Evolutionary conservation across 2,888 invertebrate species (phyloP).

Genomic region (Rhimphoctona megacephalus): DNA sequence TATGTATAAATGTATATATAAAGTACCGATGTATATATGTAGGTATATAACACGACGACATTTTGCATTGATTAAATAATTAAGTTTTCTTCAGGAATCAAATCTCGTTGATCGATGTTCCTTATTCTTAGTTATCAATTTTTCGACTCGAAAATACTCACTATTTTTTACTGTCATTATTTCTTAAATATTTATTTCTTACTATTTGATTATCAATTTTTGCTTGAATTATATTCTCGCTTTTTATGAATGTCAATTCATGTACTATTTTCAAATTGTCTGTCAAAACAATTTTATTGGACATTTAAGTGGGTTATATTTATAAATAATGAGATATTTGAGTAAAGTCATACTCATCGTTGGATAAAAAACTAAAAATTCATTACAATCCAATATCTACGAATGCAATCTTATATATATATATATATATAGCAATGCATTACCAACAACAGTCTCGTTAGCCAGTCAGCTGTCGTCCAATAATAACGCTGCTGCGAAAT

Average conservation of each 20-base stretch:
- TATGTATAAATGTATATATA: too few species aligned
- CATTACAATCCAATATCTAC: background rate
- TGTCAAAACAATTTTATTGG: background rate
- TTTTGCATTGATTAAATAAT: background rate
- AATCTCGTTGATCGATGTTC: background rate
- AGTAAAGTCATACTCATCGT: background rate
- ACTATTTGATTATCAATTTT: background rate
- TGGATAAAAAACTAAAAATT: background rate
- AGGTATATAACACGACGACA: background rate
- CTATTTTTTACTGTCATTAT: background rate
- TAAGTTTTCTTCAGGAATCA: background rate
- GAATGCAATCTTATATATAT: background rate
- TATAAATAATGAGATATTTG: background rate
- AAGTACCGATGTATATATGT: too few species aligned
- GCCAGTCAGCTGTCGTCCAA: background rate
- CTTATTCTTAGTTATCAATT: background rate
- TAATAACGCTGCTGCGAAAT: constrained; percentile 17
- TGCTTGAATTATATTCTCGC: background rate
- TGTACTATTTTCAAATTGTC: background rate
- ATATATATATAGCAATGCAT: too few species aligned
- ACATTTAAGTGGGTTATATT: background rate
- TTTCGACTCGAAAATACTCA: background rate
- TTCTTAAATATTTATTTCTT: too few species aligned
- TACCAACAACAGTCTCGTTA: background rate
- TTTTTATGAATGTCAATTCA: background rate